Evolutionary conservation across 1,140 invertebrate genomes (phyloP).

Genomic region (Aphidius gifuensis): DNA sequence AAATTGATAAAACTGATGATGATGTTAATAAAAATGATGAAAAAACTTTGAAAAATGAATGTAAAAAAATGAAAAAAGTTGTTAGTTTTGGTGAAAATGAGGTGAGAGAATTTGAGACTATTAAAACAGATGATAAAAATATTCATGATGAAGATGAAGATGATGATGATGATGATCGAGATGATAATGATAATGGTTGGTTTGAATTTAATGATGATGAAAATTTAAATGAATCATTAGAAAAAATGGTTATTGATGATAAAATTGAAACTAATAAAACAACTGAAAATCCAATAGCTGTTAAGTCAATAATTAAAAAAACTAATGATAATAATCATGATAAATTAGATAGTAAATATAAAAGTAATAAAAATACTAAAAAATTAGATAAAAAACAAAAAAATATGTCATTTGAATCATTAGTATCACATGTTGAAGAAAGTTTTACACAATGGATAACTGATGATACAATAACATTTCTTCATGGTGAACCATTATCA

Average conservation of each 20-base stretch:
- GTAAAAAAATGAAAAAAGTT: constrained; percentile 8
- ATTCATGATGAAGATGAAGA: too few species aligned
- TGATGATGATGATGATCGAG: too few species aligned
- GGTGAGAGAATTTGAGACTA: background rate
- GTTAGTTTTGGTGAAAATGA: constrained; percentile 3
- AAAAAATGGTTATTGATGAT: too few species aligned
- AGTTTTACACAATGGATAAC: constrained; percentile 52
- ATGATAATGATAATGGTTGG: too few species aligned
- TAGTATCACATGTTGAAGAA: constrained; percentile 41
- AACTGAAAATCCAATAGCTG: background rate
- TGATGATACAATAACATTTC: constrained; percentile 43
- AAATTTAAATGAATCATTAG: too few species aligned
- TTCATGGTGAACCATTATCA: constrained; percentile 40
- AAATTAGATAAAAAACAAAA: background rate
- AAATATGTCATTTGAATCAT: constrained; percentile 23
- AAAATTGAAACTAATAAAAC: too few species aligned
- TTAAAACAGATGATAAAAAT: constrained; percentile 2
- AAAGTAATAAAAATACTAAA: background rate
- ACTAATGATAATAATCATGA: background rate
- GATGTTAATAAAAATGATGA: background rate
- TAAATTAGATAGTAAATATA: constrained; percentile 1
- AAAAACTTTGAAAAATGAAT: background rate
- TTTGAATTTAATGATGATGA: too few species aligned
- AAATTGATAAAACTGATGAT: background rate
- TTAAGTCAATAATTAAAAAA: constrained; percentile 1